Evolutionary conservation across 2,113 vertebrate species (phyloP).

Genomic region (Ursus arctos): DNA sequence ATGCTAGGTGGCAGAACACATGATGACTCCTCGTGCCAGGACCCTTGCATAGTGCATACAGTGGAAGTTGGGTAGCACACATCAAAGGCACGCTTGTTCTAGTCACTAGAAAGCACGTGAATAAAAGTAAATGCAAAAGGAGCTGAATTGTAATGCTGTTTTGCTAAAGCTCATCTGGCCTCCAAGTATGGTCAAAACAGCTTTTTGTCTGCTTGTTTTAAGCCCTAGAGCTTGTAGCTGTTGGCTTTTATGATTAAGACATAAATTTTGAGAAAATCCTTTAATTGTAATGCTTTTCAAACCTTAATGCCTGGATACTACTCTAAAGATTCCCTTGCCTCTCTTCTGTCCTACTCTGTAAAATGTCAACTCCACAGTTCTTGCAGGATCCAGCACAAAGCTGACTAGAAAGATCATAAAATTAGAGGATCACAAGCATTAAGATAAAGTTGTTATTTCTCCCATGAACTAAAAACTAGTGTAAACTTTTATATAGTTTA

Average conservation of each 20-base stretch:
- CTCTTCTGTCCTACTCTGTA: background rate
- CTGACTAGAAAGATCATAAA: conserved; percentile 55
- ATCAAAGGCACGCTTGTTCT: background rate
- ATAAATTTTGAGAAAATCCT: conserved; percentile 69
- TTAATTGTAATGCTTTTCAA: conserved; percentile 64
- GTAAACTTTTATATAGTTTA: conserved; percentile 1
- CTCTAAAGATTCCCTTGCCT: background rate
- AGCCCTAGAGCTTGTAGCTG: conserved; percentile 36
- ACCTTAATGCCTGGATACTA: conserved; percentile 17
- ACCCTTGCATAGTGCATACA: accelerated
- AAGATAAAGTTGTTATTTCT: conserved; percentile 15
- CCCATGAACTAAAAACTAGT: background rate
- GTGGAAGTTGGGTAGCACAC: background rate
- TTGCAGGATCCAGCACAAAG: background rate
- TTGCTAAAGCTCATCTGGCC: conserved; percentile 6
- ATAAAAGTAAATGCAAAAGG: background rate
- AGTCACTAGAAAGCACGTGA: background rate
- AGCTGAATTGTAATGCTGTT: background rate
- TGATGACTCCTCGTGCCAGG: background rate
- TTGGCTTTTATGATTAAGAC: conserved; percentile 64
- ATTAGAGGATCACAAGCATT: background rate
- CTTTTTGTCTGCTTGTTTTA: conserved; percentile 50
- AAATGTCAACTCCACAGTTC: background rate
- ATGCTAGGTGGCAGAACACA: background rate
- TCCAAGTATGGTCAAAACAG: background rate